Conservation (phyloP, 1,140 invertebrate species). For the Aphelenchoides besseyi region DNA sequence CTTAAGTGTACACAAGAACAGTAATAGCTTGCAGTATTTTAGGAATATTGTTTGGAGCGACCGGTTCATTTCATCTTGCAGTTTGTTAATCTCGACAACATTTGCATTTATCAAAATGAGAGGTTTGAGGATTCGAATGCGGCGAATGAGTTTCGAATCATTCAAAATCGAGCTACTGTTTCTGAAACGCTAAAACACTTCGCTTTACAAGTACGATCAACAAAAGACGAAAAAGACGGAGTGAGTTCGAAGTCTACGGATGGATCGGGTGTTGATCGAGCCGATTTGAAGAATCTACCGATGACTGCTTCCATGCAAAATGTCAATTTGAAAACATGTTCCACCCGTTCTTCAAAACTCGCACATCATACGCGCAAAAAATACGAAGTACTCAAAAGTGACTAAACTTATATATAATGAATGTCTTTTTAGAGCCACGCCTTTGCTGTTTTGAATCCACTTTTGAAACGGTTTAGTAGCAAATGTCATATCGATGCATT, state of each 20-base stretch:
- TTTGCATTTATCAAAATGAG: not conserved
- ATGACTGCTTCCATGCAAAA: not conserved
- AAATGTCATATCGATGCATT: not conserved
- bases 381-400: slow-evolving; percentile 9
- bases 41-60: not conserved
- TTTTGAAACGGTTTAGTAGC: not conserved
- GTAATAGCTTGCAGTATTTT: not conserved
- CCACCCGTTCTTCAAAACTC: not conserved
- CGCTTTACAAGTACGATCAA: no score
- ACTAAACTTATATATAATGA: not conserved
- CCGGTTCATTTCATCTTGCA: not conserved
- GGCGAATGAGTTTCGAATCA: not conserved
- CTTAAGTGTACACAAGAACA: not conserved
- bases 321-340: not conserved
- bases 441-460: not conserved
- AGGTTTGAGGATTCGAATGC: not conserved
- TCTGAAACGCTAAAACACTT: not conserved
- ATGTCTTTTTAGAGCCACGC: slow-evolving; percentile 8
- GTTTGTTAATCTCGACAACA: not conserved
- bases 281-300: not conserved
- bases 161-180: not conserved
- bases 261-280: not conserved
- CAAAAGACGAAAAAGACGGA: not conserved
- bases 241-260: not conserved
- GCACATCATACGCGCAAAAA: slow-evolving; percentile 10